Base-by-base conservation (phyloP, 2,113 vertebrate species). In the Petrocephalus zakoni region DNA sequence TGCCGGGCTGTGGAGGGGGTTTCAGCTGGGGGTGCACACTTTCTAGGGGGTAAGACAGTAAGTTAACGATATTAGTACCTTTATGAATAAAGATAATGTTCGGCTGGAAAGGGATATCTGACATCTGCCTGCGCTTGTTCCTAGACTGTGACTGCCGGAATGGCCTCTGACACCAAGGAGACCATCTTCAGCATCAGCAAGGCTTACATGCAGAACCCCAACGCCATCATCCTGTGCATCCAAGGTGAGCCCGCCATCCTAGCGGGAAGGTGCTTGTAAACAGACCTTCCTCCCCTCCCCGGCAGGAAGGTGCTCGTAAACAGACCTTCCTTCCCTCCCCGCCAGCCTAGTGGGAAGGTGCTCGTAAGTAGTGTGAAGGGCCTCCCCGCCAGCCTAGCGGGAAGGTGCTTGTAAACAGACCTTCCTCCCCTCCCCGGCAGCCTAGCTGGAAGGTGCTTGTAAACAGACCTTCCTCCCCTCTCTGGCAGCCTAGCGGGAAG, bases 161-260 rank as follows among this genome's bases (percentile, higher is more conserved):
- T 99, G 98, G 98, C 98, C 85, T 93, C 96, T 47, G 98, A 99
- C 94, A 99, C 98, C 0, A 99, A 99, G 90, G 98, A 99, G 89
- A 98, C 97, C 0, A 99, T 99, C 91, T 99, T 99, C 92, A 97
- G 97, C 92, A 99, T 99, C 90, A 99, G 98, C 95, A 99, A 96
- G 93, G 97, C 98, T 81, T 99, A 99, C 92, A 99, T 99, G 98
- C 97, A 98, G 96, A 99, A 99, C 89, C 98, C 98, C 84, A 99
- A 99, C 47, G 98, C 98, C 90, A 99, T 99, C 95, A 99, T 99
- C 91, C 97, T 99, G 4, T 99, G 98, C 88, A 99, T 99, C 94
- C 98, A 99, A 95, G 98, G 98, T 99, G 94, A 96, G 91, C 7
- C 21, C 7, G 22, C 58, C 58, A n/a, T 21, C 58, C 58, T 61